These are phyloP conservation scores for Pangasius mekongensis DNA, from an alignment of 2,797 vertebrate species.

Conservation along the genomic window DNA sequence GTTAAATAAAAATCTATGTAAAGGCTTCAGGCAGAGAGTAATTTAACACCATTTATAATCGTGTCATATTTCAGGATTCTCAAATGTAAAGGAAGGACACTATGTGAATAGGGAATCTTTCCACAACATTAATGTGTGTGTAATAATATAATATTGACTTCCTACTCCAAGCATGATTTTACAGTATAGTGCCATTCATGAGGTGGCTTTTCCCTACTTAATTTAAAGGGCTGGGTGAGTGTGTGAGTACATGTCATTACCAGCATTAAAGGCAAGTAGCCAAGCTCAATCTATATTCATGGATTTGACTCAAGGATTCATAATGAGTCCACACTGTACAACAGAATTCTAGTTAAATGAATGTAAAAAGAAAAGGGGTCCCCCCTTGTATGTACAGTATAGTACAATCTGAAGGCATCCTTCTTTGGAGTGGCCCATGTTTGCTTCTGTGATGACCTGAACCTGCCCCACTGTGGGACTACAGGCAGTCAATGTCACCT, in stretches of 20 bases:
- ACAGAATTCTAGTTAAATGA: background rate
- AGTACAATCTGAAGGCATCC: background rate
- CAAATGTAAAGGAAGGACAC: background rate
- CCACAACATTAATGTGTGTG: background rate
- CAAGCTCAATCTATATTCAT: background rate
- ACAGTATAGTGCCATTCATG: background rate
- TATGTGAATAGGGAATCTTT: background rate
- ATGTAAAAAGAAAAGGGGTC: background rate
- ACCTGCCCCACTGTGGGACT: background rate
- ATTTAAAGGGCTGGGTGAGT: background rate
- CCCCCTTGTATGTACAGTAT: background rate
- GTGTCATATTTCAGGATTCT: constrained; percentile 6
- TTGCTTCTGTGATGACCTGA: background rate
- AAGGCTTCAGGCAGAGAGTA: background rate
- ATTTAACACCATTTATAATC: background rate
- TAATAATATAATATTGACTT: background rate
- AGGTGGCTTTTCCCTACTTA: background rate
- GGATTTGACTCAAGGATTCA: background rate
- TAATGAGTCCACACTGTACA: background rate
- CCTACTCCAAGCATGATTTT: background rate
- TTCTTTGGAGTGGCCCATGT: background rate
- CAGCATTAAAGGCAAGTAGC: background rate
- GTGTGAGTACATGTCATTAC: background rate
- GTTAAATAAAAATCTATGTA: background rate
- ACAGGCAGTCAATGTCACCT: background rate